phyloP scores from a whole-genome alignment of 2,888 invertebrate species.

The Caenorhabditis virilis region DNA sequence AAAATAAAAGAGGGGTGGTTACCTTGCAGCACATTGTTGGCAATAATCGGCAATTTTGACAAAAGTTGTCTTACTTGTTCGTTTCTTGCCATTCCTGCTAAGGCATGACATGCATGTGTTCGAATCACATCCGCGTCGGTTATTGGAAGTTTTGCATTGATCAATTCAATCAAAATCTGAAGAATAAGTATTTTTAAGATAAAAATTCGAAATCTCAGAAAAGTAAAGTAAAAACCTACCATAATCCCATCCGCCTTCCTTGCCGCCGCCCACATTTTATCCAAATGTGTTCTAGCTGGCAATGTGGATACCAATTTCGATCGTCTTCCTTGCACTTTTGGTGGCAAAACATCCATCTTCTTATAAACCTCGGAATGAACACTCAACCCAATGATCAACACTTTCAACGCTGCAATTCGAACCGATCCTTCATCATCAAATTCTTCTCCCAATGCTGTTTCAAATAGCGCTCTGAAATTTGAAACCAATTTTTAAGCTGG shows the following conservation, averaged over 20 bases:
- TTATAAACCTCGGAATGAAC: conserved; percentile 23
- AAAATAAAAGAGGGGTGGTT: too few species aligned
- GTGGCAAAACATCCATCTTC: not conserved
- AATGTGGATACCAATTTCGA: not conserved
- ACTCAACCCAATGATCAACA: conserved; percentile 85
- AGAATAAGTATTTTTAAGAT: conserved; percentile 5
- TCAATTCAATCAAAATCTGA: conserved; percentile 82
- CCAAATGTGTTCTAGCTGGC: conserved; percentile 74
- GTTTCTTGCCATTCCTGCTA: conserved; percentile 90
- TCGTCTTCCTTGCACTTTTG: conserved; percentile 1
- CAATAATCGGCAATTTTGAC: conserved; percentile 89
- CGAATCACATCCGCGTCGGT: conserved; percentile 95
- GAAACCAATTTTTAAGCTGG: not conserved
- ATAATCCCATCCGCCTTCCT: conserved; percentile 94
- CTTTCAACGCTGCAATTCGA: conserved; percentile 85
- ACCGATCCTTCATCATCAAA: conserved; percentile 87
- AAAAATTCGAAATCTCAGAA: not conserved
- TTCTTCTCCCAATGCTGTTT: conserved; percentile 85
- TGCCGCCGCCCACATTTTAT: conserved; percentile 91
- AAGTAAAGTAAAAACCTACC: too few species aligned
- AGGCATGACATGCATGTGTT: conserved; percentile 85
- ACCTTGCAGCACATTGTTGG: conserved; percentile 88
- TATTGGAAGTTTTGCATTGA: conserved; percentile 89
- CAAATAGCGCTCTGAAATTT: conserved; percentile 76
- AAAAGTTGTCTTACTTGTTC: conserved; percentile 90